Evolutionary conservation across 92 coral and sea anemone genomes (phyloP).

Genomic region (Phenganax marumi): DNA sequence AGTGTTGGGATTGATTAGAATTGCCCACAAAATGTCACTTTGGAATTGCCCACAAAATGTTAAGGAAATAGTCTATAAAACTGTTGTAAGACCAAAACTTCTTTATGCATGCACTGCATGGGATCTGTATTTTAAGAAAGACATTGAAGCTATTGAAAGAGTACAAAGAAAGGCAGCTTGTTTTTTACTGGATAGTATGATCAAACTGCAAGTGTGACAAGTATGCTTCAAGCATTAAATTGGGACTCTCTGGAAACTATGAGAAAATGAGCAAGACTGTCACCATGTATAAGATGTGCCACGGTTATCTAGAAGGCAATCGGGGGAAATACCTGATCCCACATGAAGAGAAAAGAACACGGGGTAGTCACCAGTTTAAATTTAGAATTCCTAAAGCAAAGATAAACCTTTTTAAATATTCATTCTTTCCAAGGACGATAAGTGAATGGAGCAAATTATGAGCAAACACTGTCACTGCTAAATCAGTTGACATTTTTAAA

Average conservation of each 20-base stretch:
- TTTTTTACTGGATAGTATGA: slow-evolving; percentile 43
- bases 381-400: background rate
- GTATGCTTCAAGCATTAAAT: slow-evolving; percentile 46
- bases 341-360: background rate
- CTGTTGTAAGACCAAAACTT: slow-evolving; percentile 25
- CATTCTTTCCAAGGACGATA: background rate
- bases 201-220: slow-evolving; percentile 46
- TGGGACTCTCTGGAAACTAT: slow-evolving; percentile 50
- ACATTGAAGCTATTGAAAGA: slow-evolving; percentile 4
- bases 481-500: background rate
- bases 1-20: slow-evolving; percentile 26
- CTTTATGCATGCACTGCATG: background rate
- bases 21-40: slow-evolving; percentile 6
- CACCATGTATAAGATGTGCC: slow-evolving; percentile 3
- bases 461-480: background rate
- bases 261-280: slow-evolving; percentile 10
- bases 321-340: background rate
- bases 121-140: background rate
- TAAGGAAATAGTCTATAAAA: slow-evolving; percentile 4
- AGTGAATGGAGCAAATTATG: background rate
- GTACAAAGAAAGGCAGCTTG: slow-evolving; percentile 39
- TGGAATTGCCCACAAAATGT: slow-evolving; percentile 38
- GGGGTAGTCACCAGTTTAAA: slow-evolving; percentile 5
- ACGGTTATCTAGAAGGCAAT: slow-evolving; percentile 9
- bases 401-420: no score